A percentile compares a stretch with the other conserved stretches of the same genome.
These are phyloP conservation scores for Marmota flaviventris DNA, from an alignment of 2,113 vertebrate genomes.

Conservation along the genomic window DNA sequence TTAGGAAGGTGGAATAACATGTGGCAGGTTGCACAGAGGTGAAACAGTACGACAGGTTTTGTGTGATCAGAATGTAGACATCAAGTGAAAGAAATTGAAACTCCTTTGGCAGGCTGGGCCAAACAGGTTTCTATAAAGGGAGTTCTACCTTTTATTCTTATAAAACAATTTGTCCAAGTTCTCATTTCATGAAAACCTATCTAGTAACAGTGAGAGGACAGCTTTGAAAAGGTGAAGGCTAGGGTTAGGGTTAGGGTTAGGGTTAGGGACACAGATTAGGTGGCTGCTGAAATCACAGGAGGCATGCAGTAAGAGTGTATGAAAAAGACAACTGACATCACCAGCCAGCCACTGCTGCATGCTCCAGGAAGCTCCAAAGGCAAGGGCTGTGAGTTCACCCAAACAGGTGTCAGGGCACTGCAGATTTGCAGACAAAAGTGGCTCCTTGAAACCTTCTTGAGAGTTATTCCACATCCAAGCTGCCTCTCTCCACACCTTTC, in stretches of 20 bases:
- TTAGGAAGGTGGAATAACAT: accelerated
- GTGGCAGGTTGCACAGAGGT: neutral
- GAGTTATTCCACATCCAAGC: neutral
- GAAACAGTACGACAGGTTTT: neutral
- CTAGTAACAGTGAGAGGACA: neutral
- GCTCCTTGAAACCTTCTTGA: neutral
- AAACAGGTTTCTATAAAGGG: neutral
- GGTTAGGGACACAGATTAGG: neutral
- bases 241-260: too few species aligned
- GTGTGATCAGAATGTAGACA: neutral
- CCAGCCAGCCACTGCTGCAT: neutral
- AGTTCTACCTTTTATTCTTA: neutral
- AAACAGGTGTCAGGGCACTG: neutral
- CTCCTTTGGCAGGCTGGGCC: neutral
- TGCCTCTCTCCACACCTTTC: neutral
- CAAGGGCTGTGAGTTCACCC: neutral
- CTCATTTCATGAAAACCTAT: neutral
- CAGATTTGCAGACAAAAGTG: neutral
- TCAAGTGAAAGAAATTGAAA: neutral
- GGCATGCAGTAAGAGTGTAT: neutral
- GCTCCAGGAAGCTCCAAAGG: neutral
- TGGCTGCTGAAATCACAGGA: neutral
- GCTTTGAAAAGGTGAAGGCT: neutral
- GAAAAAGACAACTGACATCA: neutral
- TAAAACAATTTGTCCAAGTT: neutral